Conservation (phyloP, 1,140 invertebrate species). For the Bombus pyrosoma region DNA sequence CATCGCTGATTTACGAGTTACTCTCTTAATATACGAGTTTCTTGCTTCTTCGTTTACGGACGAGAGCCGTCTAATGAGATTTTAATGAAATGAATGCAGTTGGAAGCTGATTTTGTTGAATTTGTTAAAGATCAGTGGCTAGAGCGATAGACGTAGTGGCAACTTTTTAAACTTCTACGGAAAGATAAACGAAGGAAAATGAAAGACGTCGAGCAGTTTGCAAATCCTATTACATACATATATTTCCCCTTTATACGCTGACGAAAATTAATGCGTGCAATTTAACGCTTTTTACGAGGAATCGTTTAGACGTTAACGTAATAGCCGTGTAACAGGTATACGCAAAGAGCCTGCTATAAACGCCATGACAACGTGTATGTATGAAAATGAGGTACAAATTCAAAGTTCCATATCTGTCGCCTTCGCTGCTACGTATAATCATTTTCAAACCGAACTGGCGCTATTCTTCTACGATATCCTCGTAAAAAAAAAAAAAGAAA, state of each 20-base stretch:
- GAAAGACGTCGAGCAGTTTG: neutral
- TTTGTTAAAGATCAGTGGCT: neutral
- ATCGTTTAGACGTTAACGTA: neutral
- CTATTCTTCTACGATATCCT: conserved; percentile 4
- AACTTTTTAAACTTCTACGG: neutral
- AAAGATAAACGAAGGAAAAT: too few relatives aligned
- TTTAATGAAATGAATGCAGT: too few relatives aligned
- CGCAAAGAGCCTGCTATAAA: conserved; percentile 63
- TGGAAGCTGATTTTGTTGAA: neutral
- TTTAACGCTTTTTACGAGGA: neutral
- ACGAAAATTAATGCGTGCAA: neutral
- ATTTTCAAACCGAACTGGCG: conserved; percentile 31
- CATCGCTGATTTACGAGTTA: conserved; percentile 8
- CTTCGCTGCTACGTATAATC: conserved; percentile 67
- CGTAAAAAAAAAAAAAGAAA: too few relatives aligned
- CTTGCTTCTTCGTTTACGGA: neutral
- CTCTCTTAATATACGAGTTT: neutral
- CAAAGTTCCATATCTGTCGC: conserved; percentile 72
- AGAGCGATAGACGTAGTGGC: too few relatives aligned
- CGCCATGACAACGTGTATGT: conserved; percentile 72
- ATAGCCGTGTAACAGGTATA: conserved; percentile 31
- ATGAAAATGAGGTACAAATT: conserved; percentile 75
- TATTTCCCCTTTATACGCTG: neutral
- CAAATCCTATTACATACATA: neutral
- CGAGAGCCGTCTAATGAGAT: neutral